These are phyloP conservation scores for Machimus atricapillus DNA, from an alignment of 2,888 invertebrate genomes.

Conservation along the genomic window DNA sequence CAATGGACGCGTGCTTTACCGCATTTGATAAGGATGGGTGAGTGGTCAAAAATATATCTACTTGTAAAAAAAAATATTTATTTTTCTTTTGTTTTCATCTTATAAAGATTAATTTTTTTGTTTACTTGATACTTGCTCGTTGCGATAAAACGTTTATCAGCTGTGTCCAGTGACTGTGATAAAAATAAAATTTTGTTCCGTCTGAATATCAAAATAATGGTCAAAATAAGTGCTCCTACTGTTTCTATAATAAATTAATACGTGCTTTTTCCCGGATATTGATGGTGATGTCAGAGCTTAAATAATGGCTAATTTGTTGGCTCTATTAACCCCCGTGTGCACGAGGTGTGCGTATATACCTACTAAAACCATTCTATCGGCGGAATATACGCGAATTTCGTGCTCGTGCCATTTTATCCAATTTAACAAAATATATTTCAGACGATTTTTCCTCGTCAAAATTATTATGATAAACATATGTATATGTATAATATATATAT, in stretches of 20 bases:
- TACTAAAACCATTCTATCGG: background rate
- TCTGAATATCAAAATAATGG: background rate
- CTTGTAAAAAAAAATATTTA: slow-evolving; percentile 20
- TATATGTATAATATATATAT: background rate
- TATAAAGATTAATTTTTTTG: background rate
- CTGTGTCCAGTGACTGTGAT: background rate
- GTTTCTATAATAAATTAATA: background rate
- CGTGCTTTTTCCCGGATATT: background rate
- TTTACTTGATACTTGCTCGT: background rate
- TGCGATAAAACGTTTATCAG: background rate
- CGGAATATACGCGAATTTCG: background rate
- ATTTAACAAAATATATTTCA: background rate
- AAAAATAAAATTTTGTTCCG: background rate
- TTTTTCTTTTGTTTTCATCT: background rate
- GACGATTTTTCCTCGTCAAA: background rate
- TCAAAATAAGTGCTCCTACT: background rate
- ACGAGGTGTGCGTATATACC: background rate
- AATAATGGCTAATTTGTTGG: background rate
- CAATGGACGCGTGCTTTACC: slow-evolving; percentile 91
- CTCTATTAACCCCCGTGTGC: background rate
- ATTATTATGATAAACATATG: background rate
- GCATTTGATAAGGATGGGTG: slow-evolving; percentile 91
- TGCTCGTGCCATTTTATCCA: background rate
- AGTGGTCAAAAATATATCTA: slow-evolving; percentile 57
- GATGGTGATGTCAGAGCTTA: background rate